Evolutionary conservation across 2,888 invertebrate genomes (phyloP), one percentile per base, ranked within the genome.

Genomic region (Caenorhabditis drosophilae): DNA sequence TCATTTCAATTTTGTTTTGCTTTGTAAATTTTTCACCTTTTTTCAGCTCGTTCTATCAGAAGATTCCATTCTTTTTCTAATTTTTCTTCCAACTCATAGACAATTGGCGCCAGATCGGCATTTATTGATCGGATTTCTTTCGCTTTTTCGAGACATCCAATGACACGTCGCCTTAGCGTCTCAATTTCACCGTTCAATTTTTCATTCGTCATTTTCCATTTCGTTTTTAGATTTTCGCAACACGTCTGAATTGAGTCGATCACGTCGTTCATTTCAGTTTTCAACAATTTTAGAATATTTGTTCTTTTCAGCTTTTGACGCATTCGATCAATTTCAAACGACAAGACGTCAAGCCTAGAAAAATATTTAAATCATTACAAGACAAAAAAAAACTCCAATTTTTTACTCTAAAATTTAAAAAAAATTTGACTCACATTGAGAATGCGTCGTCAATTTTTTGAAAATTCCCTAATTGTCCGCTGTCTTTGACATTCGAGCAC

Each of bases 1-100:
- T 12, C 31, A 31, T 9, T 31, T 12, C 31, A 31, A 31, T n/a
- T n/a, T n/a, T n/a, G n/a, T n/a, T n/a, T n/a, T n/a, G n/a, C n/a
- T n/a, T n/a, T n/a, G n/a, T n/a, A n/a, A n/a, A n/a, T n/a, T n/a
- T n/a, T n/a, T n/a, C 49, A 51, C 16, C 53, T 36, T 12, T 54
- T 35, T 16, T 60, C 59, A 6, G 44, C 53, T 15, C 44, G 26
- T 16, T 42, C 36, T 18, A 41, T 48, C 27, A 60, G 31, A 9
- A 53, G 45, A 2, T 53, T 60, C 60, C 60, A 60, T n/a, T 54
- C 44, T 23, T 54, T 60, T n/a, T 60, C 60, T 11, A 60, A 40
- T 11, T 50, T 49, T 22, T 60, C 60, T 26, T 60, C 60, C 11
- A 54, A 48, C 26, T 60, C 60, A 35, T 60, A 60, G 2, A 60